Base-by-base conservation (phyloP, 2,113 vertebrate genomes). In the Myiozetetes cayanensis region DNA sequence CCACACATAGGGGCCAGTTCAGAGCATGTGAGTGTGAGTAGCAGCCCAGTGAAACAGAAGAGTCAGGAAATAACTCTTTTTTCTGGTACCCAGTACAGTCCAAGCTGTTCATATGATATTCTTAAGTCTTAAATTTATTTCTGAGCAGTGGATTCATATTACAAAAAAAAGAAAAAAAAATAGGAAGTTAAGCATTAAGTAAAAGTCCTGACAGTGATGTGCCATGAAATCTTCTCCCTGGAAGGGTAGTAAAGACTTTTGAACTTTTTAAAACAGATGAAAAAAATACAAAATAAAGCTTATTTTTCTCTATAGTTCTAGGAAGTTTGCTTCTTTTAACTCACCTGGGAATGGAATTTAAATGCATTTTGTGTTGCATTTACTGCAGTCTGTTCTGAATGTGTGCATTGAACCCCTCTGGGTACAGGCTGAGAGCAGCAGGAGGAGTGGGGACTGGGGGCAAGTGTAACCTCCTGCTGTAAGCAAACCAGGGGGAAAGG, bases 321-420 rank as follows among this genome's bases (percentile, higher is more conserved):
- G 85, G 94, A 96, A 91, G 6, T 27, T 92, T 73, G 49, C 78
- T 96, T 63, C 77, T 77, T 96, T 96, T 93, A 94, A 95, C 75
- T 94, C 62, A 59, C 86, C 56, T 92, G 87, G 83, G 85, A 94
- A 87, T 95, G 87, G 65, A 81, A 87, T 96, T 94, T 80, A 85
- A 72, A 68, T 84, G 93, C 90, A 81, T 96, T 97, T 94, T 94
- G 79, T 97, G 96, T 92, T 96, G 89, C 88, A 78, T 92, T 86
- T 97, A 93, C 92, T 95, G 93, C 87, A 90, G 79, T 89, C 78
- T 95, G 1, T 96, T 95, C 88, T 93, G 96, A 76, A 58, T 46
- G 87, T n/a, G 24, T 90, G 52, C 86, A 46, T 78, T 86, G 43
- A 89, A 2, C 68, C 95, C 71, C 47, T 78, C 75, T 56, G 90